Base-by-base conservation (phyloP, 2,797 vertebrate genomes). In the Rhinoraja longicauda region DNA sequence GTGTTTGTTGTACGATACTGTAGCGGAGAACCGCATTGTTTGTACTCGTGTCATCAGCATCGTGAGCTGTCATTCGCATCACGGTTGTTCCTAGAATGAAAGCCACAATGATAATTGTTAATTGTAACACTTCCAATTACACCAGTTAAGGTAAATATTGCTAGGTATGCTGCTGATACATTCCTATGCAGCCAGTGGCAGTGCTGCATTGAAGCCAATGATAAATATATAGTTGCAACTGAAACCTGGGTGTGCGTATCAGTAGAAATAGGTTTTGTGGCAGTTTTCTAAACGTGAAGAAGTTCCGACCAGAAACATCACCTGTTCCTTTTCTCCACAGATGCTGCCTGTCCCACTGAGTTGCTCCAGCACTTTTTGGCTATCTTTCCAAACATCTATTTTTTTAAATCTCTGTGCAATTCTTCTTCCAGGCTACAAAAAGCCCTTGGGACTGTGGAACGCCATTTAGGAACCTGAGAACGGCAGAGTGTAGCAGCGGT, bases 21-120 rank as follows among this genome's bases (percentile, higher is more conserved):
- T 99, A 99, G 17, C 98, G 96, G 94, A 99, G 95, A 0, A 97
- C 98, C 0, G 99, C 99, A 0, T 99, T 99, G 92, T 99, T 98
- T 0, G 99, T 99, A 93, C 95, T 94, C 0, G 98, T 95, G 94
- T 99, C 99, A 0, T 99, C 99, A 0, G 98, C 98, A 0, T 99
- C 99, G 0, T 97, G 97, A 0, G 99, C 98, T 0, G 97, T 97
- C 98, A 99, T 97, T 1, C 96, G 97, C 98, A 99, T 99, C 95
- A 99, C 98, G 0, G 97, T 98, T 29, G 98, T 99, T 94, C 98
- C 99, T 99, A 93, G 0, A 91, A 93, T 0, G 8, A 29, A n/a
- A 90, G 21, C 24, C 72, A 73, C 0, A 75, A 75, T 29, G 6
- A 75, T 13, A 92, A 24, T 73, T 90, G 8, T 10, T 39, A 19